These are phyloP conservation scores for Hermetia illucens DNA, from an alignment of 1,140 invertebrate genomes.

Conservation along the genomic window DNA sequence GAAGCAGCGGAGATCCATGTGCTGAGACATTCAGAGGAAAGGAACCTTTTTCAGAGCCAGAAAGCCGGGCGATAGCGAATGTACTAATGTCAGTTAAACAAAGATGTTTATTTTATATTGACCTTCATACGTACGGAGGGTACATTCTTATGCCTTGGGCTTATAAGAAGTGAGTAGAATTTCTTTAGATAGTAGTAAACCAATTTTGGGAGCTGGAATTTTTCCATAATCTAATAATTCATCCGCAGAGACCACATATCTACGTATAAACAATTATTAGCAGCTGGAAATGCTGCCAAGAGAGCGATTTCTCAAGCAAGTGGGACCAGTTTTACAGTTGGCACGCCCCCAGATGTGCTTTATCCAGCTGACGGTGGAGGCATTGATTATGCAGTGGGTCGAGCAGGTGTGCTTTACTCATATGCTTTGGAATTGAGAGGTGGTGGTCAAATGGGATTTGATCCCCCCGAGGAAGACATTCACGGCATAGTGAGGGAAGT, in stretches of 20 bases:
- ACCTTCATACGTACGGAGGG: too few relatives aligned
- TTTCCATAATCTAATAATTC: too few relatives aligned
- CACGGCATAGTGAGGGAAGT: conserved; percentile 45
- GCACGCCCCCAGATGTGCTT: conserved; percentile 43
- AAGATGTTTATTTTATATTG: too few relatives aligned
- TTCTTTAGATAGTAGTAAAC: too few relatives aligned
- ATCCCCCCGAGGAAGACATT: conserved; percentile 45
- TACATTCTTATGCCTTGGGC: too few relatives aligned
- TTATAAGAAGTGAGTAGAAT: too few relatives aligned
- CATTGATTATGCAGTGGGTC: conserved; percentile 48
- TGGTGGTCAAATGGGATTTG: conserved; percentile 40
- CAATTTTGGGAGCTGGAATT: too few relatives aligned
- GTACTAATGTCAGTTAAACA: too few relatives aligned
- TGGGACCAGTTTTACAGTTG: conserved; percentile 40
- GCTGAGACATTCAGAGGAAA: conserved; percentile 38
- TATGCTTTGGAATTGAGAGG: conserved; percentile 56
- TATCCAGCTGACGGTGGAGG: conserved; percentile 39
- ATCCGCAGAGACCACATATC: conserved; percentile 20
- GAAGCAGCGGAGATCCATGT: conserved; percentile 35
- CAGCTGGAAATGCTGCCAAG: conserved; percentile 28
- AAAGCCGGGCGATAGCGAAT: conserved; percentile 48
- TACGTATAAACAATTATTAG: conserved; percentile 26
- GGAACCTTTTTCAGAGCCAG: conserved; percentile 63
- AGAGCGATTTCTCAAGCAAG: conserved; percentile 31
- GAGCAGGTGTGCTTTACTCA: conserved; percentile 41